phyloP scores from a whole-genome alignment of 2,113 vertebrate genomes.

The Gasterosteus nipponicus region DNA sequence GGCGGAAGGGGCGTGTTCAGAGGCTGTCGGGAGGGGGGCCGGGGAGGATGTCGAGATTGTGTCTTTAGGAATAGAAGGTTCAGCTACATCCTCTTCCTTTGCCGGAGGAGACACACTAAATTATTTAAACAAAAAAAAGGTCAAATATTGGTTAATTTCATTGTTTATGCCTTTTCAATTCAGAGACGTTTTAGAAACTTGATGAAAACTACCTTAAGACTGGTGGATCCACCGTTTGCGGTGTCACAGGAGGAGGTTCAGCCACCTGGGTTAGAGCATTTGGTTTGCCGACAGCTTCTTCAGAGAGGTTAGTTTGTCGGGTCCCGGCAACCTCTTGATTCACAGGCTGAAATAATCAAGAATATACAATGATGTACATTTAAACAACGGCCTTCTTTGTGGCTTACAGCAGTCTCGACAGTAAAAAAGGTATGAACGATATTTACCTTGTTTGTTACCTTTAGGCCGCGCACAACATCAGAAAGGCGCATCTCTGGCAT shows the following conservation, averaged over 20 bases:
- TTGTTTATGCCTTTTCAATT: background rate
- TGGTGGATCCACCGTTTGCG: slow-evolving; percentile 9
- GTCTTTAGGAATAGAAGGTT: slow-evolving; percentile 77
- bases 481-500: slow-evolving; percentile 91
- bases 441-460: slow-evolving; percentile 87
- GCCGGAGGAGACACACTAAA: slow-evolving; percentile 64
- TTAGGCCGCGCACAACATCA: slow-evolving; percentile 91
- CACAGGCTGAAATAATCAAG: slow-evolving; percentile 43
- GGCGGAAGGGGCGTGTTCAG: slow-evolving; percentile 35
- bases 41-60: background rate
- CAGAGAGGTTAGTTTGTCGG: slow-evolving; percentile 70
- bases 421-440: background rate
- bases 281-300: slow-evolving; percentile 63
- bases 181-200: background rate
- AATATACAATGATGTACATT: background rate
- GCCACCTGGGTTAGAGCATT: slow-evolving; percentile 65
- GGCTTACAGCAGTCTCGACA: background rate
- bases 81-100: slow-evolving; percentile 76
- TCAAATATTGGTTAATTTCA: background rate
- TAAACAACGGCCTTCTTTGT: background rate
- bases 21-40: slow-evolving; percentile 15
- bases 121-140: slow-evolving; percentile 1
- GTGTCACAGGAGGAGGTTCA: slow-evolving; percentile 37
- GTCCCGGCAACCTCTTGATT: slow-evolving; percentile 69
- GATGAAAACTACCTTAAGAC: slow-evolving; percentile 62